Evolutionary conservation across 2,888 invertebrate genomes (phyloP), one percentile per base, ranked within the genome.

Genomic region (Eristalis intricaria): DNA sequence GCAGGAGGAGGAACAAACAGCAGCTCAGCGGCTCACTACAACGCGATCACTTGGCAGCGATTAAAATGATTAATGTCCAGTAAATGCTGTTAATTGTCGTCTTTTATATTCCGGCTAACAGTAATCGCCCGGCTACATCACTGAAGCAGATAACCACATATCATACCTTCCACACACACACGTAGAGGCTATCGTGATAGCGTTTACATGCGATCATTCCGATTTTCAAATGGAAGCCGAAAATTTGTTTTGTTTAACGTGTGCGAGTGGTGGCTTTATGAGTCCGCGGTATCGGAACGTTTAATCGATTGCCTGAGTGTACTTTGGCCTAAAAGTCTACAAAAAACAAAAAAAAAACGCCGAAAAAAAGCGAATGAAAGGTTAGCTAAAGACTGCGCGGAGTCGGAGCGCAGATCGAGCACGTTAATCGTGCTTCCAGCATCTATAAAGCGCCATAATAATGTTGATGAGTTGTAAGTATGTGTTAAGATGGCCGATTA

Each of bases 51-150:
- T 87, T 65, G 71, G 29, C 29, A 80, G 61, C 75, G 87, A 87
- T 87, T 87, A 87, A 87, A 87, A 84, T 87, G 87, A 87, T 87
- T 87, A 87, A 87, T 84, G 87, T 76, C 73, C 84, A 80, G 84
- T 84, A 87, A 87, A 87, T 61, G 87, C 84, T 87, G 87, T 87
- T 87, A 87, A 87, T 87, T 87, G 84, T 87, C 87, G 87, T 84
- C 79, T 87, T 84, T 87, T 87, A 84, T 87, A 87, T 87, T 87
- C 87, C 84, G 79, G 83, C 87, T 84, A 87, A 83, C 87, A 84
- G 87, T 80, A 87, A 79, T 79, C 83, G 75, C n/a, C 38, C 61
- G 81, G 81, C 81, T 68, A 77, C 81, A 82, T 83, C 83, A 38
- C 63, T 75, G 80, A 73, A 80, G 50, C 87, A 87, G 87, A 87